Conservation (phyloP, 2,888 invertebrate genomes). For the Dione vanillae region DNA sequence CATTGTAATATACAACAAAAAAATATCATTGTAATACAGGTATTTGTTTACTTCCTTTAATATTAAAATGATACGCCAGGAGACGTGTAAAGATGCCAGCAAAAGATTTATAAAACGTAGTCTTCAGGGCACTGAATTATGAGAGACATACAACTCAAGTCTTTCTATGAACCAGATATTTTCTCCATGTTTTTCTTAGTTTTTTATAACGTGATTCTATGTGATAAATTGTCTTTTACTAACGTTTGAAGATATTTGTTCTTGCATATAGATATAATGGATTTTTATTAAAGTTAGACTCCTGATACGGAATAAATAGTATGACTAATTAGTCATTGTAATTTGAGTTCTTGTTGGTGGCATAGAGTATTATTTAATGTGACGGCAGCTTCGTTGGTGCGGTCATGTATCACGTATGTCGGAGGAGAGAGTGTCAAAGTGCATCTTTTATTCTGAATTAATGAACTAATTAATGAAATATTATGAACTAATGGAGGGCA, state of each 20-base stretch:
- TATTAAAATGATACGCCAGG: slow-evolving; percentile 5
- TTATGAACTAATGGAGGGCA: too few relatives aligned
- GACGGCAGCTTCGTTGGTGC: neutral
- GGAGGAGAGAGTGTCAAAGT: neutral
- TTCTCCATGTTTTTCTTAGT: slow-evolving; percentile 19
- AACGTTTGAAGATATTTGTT: neutral
- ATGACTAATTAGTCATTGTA: too few relatives aligned
- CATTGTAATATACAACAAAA: neutral
- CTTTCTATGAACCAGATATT: slow-evolving; percentile 19
- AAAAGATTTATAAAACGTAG: slow-evolving; percentile 21
- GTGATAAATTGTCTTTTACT: slow-evolving; percentile 6
- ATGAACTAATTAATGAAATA: too few relatives aligned
- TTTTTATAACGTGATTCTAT: slow-evolving; percentile 6
- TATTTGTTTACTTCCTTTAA: neutral
- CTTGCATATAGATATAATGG: slow-evolving; percentile 2
- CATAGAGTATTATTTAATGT: neutral
- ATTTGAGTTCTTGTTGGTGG: too few relatives aligned
- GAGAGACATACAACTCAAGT: slow-evolving; percentile 25
- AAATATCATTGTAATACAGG: neutral
- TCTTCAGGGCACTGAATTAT: slow-evolving; percentile 12
- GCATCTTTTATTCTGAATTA: neutral
- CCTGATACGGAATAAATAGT: too few relatives aligned
- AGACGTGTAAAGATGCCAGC: too few relatives aligned
- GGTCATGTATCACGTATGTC: neutral
- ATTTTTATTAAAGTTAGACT: too few relatives aligned